Evolutionary conservation across 2,113 vertebrate genomes (phyloP).

Genomic region (Carassius carassius): DNA sequence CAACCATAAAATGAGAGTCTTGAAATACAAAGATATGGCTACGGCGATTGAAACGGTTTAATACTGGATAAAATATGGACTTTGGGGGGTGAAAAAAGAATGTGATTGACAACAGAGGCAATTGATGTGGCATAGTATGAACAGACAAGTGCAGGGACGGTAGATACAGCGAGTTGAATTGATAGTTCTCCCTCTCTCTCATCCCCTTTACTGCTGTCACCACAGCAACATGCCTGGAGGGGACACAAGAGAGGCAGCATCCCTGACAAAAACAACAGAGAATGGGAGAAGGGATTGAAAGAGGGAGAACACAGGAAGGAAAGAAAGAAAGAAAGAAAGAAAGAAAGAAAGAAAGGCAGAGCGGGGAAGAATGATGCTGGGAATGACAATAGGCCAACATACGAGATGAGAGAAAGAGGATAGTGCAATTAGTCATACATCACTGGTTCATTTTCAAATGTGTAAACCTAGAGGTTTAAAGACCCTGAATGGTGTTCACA

Average conservation of each 20-base stretch:
- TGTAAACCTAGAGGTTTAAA: not conserved
- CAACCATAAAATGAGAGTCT: not conserved
- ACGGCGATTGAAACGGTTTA: conserved; percentile 40
- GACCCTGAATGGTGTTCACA: too few relatives aligned
- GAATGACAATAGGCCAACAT: conserved; percentile 17
- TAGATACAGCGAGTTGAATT: conserved; percentile 56
- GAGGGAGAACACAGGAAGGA: not conserved
- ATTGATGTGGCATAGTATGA: conserved; percentile 64
- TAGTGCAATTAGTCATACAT: conserved; percentile 5
- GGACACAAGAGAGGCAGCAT: conserved; percentile 57
- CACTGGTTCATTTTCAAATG: conserved; percentile 1
- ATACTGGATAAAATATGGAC: conserved; percentile 55
- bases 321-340: too few relatives aligned
- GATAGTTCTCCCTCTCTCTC: conserved; percentile 48
- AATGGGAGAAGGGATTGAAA: conserved; percentile 23
- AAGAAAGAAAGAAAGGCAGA: not conserved
- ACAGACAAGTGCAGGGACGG: conserved; percentile 55
- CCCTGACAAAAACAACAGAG: conserved; percentile 49
- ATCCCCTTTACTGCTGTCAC: conserved; percentile 45
- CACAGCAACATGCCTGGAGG: conserved; percentile 60
- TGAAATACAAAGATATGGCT: conserved; percentile 15
- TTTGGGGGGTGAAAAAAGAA: conserved; percentile 54
- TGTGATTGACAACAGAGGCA: conserved; percentile 57
- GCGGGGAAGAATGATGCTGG: conserved; percentile 7
- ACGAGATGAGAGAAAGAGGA: not conserved